Conservation (phyloP, 1,140 invertebrate genomes). For the Geopemphigus sp. region DNA sequence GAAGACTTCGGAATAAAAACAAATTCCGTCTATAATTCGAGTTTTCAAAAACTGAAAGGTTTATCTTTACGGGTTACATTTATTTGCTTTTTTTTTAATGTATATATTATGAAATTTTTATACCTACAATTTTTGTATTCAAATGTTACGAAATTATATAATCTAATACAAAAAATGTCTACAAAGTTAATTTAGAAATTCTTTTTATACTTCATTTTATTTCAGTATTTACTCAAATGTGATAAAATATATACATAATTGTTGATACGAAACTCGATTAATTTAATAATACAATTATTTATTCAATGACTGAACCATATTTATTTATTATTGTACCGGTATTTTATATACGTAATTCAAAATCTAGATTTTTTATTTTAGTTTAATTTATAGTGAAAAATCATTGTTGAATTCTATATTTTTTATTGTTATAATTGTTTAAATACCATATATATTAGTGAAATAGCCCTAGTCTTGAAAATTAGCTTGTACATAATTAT, state of each 20-base stretch:
- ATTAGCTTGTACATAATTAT: neutral
- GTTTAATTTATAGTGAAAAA: neutral
- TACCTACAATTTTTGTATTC: neutral
- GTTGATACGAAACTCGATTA: neutral
- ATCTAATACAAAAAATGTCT: neutral
- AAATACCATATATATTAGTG: neutral
- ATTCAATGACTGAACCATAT: neutral
- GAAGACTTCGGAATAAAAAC: too few species aligned
- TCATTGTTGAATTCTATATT: neutral
- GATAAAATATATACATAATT: neutral
- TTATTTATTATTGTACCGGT: slow-evolving; percentile 2
- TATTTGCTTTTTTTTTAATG: too few species aligned
- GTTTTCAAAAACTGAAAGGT: too few species aligned
- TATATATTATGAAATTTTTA: neutral
- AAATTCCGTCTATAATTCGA: too few species aligned
- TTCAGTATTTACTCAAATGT: neutral
- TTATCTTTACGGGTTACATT: too few species aligned
- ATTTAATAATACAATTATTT: neutral
- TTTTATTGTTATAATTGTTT: neutral
- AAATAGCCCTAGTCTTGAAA: neutral
- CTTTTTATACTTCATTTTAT: neutral
- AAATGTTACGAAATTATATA: neutral
- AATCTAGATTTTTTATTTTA: neutral
- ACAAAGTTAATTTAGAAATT: neutral
- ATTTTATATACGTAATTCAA: neutral